These are phyloP conservation scores for Agelastica alni DNA, from an alignment of 2,888 invertebrate species.

Conservation along the genomic window DNA sequence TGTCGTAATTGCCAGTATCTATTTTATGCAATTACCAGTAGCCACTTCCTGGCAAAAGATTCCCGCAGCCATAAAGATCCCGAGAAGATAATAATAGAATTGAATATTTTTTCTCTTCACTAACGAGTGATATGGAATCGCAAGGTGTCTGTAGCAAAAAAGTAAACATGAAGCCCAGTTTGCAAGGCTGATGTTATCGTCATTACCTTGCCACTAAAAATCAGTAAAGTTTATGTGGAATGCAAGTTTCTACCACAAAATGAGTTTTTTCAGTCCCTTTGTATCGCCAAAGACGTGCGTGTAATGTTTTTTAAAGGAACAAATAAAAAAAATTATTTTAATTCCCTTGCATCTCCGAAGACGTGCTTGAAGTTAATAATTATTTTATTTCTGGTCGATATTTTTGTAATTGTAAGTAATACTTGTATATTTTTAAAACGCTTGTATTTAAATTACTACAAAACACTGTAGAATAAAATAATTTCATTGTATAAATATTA, in stretches of 20 bases:
- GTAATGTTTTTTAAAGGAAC: too few relatives aligned
- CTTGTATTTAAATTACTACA: too few relatives aligned
- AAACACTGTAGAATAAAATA: too few relatives aligned
- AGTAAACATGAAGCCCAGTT: conserved; percentile 28
- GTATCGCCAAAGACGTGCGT: background rate
- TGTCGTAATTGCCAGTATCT: too few relatives aligned
- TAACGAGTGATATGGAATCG: conserved; percentile 36
- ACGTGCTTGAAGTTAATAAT: too few relatives aligned
- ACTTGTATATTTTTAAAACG: too few relatives aligned
- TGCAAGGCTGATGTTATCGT: conserved; percentile 28
- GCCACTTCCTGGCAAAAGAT: conserved; percentile 26
- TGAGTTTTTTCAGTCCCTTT: background rate
- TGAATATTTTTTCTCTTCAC: conserved; percentile 33
- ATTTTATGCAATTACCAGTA: conserved; percentile 13
- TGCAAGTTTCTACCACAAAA: conserved; percentile 15
- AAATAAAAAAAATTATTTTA: too few relatives aligned
- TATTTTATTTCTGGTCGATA: too few relatives aligned
- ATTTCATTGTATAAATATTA: too few relatives aligned
- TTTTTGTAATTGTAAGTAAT: too few relatives aligned
- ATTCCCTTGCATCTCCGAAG: too few relatives aligned
- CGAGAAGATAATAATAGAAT: conserved; percentile 31
- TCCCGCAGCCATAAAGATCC: conserved; percentile 29
- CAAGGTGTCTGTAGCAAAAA: conserved; percentile 33
- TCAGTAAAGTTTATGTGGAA: conserved; percentile 27
- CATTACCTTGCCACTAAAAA: conserved; percentile 19